These are phyloP conservation scores for Torymus auratus DNA, from an alignment of 2,888 invertebrate genomes.

Conservation along the genomic window DNA sequence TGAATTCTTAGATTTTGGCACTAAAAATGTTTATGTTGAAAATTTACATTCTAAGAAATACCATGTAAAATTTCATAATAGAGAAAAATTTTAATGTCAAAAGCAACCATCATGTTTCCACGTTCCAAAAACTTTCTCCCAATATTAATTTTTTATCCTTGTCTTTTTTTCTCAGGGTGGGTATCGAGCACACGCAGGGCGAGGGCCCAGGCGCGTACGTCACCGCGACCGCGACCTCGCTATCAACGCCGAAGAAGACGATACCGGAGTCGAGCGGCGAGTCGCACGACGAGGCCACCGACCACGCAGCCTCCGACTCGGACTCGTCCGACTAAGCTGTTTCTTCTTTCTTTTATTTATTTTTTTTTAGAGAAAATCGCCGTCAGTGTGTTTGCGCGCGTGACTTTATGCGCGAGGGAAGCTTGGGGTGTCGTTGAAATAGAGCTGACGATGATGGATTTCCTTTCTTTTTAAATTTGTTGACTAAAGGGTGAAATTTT, in stretches of 20 bases:
- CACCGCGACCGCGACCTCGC: constrained; percentile 82
- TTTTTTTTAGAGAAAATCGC: no score
- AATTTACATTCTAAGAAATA: no score
- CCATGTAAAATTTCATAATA: no score
- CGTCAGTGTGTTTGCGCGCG: background rate
- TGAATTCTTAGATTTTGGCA: no score
- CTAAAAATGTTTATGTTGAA: no score
- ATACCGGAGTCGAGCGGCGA: constrained; percentile 73
- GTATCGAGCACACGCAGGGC: constrained; percentile 91
- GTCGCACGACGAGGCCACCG: constrained; percentile 71
- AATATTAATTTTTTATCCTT: no score
- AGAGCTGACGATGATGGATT: no score
- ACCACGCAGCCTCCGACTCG: constrained; percentile 79
- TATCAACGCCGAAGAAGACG: constrained; percentile 65
- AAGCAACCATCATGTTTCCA: no score
- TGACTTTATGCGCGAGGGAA: background rate
- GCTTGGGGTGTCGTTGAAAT: no score
- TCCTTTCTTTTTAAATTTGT: no score
- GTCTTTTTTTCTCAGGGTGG: constrained; percentile 81
- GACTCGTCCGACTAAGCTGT: constrained; percentile 77
- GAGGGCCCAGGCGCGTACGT: constrained; percentile 84
- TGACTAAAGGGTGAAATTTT: background rate
- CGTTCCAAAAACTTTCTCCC: no score
- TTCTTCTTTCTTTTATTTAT: background rate
- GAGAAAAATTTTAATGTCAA: no score